A percentile compares a stretch with the other conserved stretches of the same genome.
Evolutionary conservation across 2,888 invertebrate genomes (phyloP).

Genomic region (Orgyia antiqua): DNA sequence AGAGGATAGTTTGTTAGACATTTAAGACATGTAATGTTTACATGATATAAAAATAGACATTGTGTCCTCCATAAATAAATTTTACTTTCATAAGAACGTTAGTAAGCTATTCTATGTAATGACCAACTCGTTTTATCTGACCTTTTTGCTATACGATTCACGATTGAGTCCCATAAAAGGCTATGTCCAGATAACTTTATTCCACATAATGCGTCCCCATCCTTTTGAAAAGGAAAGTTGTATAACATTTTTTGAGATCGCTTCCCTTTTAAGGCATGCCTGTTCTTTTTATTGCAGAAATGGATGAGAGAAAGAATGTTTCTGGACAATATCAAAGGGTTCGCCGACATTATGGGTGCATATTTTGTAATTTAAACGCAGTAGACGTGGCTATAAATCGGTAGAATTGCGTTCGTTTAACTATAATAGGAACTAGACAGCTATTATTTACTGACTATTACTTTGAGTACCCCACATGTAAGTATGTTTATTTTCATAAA

Average conservation of each 20-base stretch:
- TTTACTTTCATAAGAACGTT: conserved; percentile 59
- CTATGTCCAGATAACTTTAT: conserved; percentile 73
- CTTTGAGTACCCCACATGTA: no score
- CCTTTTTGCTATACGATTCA: conserved; percentile 57
- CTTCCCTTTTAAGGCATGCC: conserved; percentile 56
- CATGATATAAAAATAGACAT: no score
- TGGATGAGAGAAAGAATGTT: conserved; percentile 42
- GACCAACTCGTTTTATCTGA: conserved; percentile 51
- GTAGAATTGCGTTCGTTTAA: conserved; percentile 9
- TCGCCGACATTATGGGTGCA: conserved; percentile 41
- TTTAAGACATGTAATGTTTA: no score
- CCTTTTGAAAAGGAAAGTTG: conserved; percentile 74
- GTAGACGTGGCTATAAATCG: conserved; percentile 14
- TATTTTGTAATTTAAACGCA: conserved; percentile 36
- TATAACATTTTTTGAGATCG: conserved; percentile 63
- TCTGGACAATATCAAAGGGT: conserved; percentile 51
- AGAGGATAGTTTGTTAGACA: no score
- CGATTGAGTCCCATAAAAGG: conserved; percentile 66
- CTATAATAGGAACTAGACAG: conserved; percentile 5
- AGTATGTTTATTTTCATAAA: no score
- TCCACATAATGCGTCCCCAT: conserved; percentile 61
- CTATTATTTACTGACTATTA: not conserved
- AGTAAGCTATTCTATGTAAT: conserved; percentile 57
- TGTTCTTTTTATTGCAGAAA: conserved; percentile 60
- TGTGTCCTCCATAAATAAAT: conserved; percentile 42